Base-by-base conservation (phyloP, 2,797 vertebrate species). In the Lepidocolaptes lacrymiger region DNA sequence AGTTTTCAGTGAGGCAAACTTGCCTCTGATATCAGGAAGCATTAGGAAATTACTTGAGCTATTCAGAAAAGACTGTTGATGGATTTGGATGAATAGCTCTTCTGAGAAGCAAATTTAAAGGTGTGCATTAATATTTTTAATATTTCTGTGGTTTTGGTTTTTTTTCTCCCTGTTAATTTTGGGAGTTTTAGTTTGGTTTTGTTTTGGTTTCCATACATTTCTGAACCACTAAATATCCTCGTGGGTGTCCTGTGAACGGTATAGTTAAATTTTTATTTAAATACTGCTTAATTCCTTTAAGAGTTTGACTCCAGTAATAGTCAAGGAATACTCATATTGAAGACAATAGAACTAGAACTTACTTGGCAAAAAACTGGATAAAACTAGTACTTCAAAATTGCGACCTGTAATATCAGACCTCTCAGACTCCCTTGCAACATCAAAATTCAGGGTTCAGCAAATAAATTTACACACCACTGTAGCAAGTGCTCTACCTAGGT, bases 21-120 rank as follows among this genome's bases (percentile, higher is more conserved):
- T 74, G 12, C 22, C 26, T 88, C 61, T 77, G 28, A 48, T 66
- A 18, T 87, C 36, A 48, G 36, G 15, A 76, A 82, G 67, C n/a
- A 63, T 66, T 87, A 82, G 76, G 44, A 92, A 91, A 66, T 91
- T 69, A 84, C 79, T 76, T 79, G 22, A 84, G 27, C 51, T 81
- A 46, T 85, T 87, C 55, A 62, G 39, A 85, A 73, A 87, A 85
- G 24, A 63, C 39, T 67, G 16, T 15, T 62, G 24, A 82, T 48
- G 24, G 15, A 34, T 58, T 93, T 63, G 11, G 9, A 73, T 28
- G 6, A 82, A 78, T 5, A 79, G 8, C 3, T 72, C 2, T 16
- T 63, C 14, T 63, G 37, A 69, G 24, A 8, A 63, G 12, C 21
- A 39, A 28, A 62, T 62, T 88, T 84, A 75, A 66, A 71, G 24